These are phyloP conservation scores for Epistrophella euchroma DNA, from an alignment of 2,888 invertebrate species.

Conservation along the genomic window DNA sequence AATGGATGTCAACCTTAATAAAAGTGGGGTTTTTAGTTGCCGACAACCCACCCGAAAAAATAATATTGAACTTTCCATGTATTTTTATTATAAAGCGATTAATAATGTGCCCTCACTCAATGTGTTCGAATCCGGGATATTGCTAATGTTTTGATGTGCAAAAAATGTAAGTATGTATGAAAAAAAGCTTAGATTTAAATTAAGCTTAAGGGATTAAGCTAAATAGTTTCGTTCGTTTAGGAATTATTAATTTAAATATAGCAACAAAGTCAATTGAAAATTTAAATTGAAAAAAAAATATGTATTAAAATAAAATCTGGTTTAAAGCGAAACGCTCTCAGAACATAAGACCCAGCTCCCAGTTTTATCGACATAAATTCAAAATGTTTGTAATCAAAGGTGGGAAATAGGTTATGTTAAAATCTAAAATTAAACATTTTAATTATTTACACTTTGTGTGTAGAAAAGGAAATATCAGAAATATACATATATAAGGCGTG, in stretches of 20 bases:
- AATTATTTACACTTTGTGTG: too few relatives aligned
- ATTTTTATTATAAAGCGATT: conserved; percentile 18
- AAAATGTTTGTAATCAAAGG: too few relatives aligned
- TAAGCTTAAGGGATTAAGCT: background rate
- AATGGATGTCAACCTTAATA: conserved; percentile 9
- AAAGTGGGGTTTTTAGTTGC: background rate
- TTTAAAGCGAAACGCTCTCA: background rate
- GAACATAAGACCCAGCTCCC: background rate
- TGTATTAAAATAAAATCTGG: too few relatives aligned
- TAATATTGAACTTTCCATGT: conserved; percentile 3
- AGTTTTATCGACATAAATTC: too few relatives aligned
- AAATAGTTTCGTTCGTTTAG: background rate
- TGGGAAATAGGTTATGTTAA: too few relatives aligned
- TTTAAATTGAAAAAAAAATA: too few relatives aligned
- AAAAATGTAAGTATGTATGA: background rate
- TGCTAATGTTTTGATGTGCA: background rate
- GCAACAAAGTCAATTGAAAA: background rate
- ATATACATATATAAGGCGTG: too few relatives aligned
- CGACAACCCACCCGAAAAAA: background rate
- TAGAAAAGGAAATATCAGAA: too few relatives aligned
- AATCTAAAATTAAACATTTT: too few relatives aligned
- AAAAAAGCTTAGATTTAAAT: background rate
- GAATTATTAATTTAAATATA: background rate
- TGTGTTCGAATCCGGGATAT: background rate
- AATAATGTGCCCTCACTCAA: background rate